Evolutionary conservation across 2,113 vertebrate species (phyloP), one percentile per base, ranked within the genome.

Genomic region (Gobius niger): DNA sequence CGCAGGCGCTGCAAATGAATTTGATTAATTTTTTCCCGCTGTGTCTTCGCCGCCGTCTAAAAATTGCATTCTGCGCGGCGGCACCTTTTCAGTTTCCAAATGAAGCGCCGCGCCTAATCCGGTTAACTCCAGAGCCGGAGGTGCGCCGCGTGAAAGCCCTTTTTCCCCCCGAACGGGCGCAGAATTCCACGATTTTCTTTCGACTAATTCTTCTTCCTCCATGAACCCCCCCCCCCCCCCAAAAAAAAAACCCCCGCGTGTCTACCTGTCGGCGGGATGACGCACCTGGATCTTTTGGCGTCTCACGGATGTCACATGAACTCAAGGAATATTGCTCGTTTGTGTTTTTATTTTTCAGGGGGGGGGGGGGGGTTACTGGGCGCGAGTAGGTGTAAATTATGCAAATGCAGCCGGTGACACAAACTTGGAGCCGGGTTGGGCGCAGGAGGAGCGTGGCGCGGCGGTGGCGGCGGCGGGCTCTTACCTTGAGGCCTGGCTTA

Each of bases 381-480:
- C 18, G 52, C 11, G 81, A 87, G 91, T 88, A 85, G 88, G 85
- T 91, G 89, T 89, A 83, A 92, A 88, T 92, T 91, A 93, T 93
- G 86, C 80, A 87, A 86, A 88, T 89, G 74, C 75, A 86, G 67
- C 63, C 76, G 77, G 40, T 72, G 85, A 85, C 83, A 86, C 73
- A 86, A 87, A 89, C 82, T 89, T 88, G 86, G 85, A 34, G 24
- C 24, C 24, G 24, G 24, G 24, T 34, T 34, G 86, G 1, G 51
- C 18, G 54, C 81, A 67, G 66, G 80, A 73, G 71, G 34, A 85
- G 69, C 77, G 8, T n/a, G 50, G 51, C 64, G 5, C n/a, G 4
- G 51, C 16, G n/a, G 44, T 53, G 18, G 66, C 44, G 72, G 72
- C 52, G 50, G 63, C 47, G 72, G 50, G 62, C 60, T 63, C 77